Percentiles rank a stretch among this genome's conserved stretches.
These are phyloP conservation scores for Paragorgia papillata DNA, from an alignment of 92 coral and sea anemone species.

Conservation along the genomic window DNA sequence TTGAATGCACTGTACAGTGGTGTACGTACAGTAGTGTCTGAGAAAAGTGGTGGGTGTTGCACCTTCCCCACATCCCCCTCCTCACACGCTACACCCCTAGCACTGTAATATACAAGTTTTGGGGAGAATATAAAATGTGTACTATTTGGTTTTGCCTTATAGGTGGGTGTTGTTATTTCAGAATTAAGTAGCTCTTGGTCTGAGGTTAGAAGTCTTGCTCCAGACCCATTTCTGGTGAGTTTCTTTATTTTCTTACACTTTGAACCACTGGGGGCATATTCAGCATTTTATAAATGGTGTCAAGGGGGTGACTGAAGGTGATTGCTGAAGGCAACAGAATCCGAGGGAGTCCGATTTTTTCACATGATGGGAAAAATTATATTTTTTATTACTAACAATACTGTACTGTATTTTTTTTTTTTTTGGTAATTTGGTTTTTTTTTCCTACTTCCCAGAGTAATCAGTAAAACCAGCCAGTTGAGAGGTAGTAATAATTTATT, in stretches of 20 bases:
- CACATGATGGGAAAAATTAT: too few relatives aligned
- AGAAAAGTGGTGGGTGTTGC: too few relatives aligned
- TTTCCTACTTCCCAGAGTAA: slow-evolving; percentile 60
- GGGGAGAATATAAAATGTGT: too few relatives aligned
- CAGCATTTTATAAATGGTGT: too few relatives aligned
- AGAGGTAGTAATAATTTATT: slow-evolving; percentile 62
- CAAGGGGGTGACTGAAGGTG: too few relatives aligned
- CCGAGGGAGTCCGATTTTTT: too few relatives aligned
- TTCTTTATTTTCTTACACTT: neutral
- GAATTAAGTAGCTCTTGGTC: slow-evolving; percentile 88
- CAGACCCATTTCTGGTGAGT: slow-evolving; percentile 96
- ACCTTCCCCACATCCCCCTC: too few relatives aligned
- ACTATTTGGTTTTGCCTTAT: neutral
- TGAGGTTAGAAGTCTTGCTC: slow-evolving; percentile 80
- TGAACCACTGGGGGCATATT: too few relatives aligned
- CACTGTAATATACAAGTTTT: too few relatives aligned
- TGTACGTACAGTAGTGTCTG: too few relatives aligned
- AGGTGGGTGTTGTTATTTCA: slow-evolving; percentile 88
- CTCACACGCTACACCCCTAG: too few relatives aligned
- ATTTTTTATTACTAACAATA: neutral
- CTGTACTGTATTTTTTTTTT: neutral
- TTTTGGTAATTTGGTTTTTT: neutral
- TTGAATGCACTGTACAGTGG: too few relatives aligned
- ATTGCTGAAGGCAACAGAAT: neutral
- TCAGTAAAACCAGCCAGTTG: slow-evolving; percentile 84